Evolutionary conservation across 2,888 invertebrate genomes (phyloP).

Genomic region (Carterocephalus palaemon): DNA sequence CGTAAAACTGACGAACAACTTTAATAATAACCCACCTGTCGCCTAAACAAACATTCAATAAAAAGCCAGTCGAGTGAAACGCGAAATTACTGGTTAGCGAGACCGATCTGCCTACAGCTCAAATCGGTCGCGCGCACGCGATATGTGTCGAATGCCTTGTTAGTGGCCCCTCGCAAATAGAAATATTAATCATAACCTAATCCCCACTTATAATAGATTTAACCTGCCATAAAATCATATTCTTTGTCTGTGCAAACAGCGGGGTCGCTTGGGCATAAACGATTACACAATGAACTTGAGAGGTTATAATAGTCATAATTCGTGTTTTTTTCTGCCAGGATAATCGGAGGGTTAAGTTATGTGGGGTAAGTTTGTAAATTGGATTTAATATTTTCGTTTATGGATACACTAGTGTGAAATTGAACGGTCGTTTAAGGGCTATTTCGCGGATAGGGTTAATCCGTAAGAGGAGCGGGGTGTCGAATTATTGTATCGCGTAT

Average conservation of each 20-base stretch:
- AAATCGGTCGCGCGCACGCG: too few relatives aligned
- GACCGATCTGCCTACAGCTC: slow-evolving; percentile 34
- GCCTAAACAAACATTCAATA: slow-evolving; percentile 64
- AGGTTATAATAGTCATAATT: slow-evolving; percentile 75
- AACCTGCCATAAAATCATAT: slow-evolving; percentile 78
- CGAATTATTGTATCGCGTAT: slow-evolving; percentile 16
- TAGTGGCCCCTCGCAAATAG: slow-evolving; percentile 71
- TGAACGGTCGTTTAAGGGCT: slow-evolving; percentile 70
- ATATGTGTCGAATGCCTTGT: slow-evolving; percentile 74
- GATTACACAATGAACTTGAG: slow-evolving; percentile 69
- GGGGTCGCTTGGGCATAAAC: slow-evolving; percentile 60
- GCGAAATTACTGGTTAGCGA: slow-evolving; percentile 26
- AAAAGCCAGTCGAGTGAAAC: slow-evolving; percentile 29
- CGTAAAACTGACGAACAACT: neutral
- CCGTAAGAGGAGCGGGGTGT: slow-evolving; percentile 43
- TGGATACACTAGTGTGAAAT: slow-evolving; percentile 74
- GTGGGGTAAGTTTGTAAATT: slow-evolving; percentile 66
- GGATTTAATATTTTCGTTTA: slow-evolving; percentile 77
- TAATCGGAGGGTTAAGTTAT: slow-evolving; percentile 61
- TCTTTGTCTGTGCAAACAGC: slow-evolving; percentile 58
- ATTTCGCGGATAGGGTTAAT: slow-evolving; percentile 61
- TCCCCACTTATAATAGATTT: slow-evolving; percentile 75
- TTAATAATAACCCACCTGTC: slow-evolving; percentile 54
- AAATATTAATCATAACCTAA: slow-evolving; percentile 77
- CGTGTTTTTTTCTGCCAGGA: slow-evolving; percentile 62